These are phyloP conservation scores for Paratrypauchen microcephalus DNA, from an alignment of 2,797 vertebrate species.

Conservation along the genomic window DNA sequence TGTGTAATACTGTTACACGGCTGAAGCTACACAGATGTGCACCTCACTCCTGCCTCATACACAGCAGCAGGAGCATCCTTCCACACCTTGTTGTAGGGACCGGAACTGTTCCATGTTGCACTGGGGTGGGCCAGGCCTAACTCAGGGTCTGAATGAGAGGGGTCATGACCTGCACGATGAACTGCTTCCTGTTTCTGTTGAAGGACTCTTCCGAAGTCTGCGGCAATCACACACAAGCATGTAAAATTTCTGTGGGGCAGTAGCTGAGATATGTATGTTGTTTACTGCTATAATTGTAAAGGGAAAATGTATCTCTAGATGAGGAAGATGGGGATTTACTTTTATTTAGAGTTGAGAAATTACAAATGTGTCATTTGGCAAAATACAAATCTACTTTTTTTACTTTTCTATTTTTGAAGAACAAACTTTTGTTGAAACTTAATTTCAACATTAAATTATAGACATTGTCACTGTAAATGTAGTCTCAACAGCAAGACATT, in stretches of 20 bases:
- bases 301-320: conserved; percentile 38
- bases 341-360: background rate
- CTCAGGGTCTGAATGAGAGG: conserved; percentile 71
- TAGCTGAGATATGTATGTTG: conserved; percentile 54
- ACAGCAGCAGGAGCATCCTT: conserved; percentile 57
- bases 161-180: conserved; percentile 71
- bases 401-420: too few relatives aligned
- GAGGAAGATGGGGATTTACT: background rate
- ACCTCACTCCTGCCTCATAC: conserved; percentile 34
- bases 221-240: conserved; percentile 56
- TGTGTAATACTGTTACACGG: conserved; percentile 73
- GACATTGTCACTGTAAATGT: background rate
- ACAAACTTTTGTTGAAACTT: too few relatives aligned
- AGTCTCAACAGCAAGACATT: background rate
- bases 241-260: conserved; percentile 60
- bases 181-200: conserved; percentile 79
- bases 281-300: conserved; percentile 50
- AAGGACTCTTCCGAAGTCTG: conserved; percentile 66
- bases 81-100: conserved; percentile 75
- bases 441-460: too few relatives aligned
- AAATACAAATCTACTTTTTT: too few relatives aligned
- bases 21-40: conserved; percentile 79
- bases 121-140: conserved; percentile 72
- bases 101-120: conserved; percentile 69
- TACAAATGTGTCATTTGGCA: background rate